Conservation (phyloP, 2,113 vertebrate genomes). For the Zootoca vivipara region DNA sequence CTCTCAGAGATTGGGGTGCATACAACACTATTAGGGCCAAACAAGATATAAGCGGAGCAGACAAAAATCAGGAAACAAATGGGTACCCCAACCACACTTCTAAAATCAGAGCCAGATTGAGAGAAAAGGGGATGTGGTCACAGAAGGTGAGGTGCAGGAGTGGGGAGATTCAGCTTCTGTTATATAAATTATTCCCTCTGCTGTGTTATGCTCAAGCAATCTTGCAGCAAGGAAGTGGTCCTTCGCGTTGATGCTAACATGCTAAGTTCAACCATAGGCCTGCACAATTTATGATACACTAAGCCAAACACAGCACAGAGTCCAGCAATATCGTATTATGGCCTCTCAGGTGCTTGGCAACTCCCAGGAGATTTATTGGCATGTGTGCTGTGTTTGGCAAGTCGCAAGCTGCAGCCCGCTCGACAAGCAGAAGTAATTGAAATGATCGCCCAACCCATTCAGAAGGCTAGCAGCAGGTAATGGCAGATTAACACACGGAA, state of each 20-base stretch:
- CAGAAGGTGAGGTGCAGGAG: too few species aligned
- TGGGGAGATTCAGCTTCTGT: too few species aligned
- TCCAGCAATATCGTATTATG: neutral
- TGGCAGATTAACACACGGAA: neutral
- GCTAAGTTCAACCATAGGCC: neutral
- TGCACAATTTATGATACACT: neutral
- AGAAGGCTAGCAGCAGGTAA: neutral
- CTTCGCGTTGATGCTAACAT: neutral
- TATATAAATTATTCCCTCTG: too few species aligned
- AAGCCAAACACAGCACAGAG: neutral
- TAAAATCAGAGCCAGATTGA: too few species aligned
- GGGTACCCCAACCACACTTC: neutral
- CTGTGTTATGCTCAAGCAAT: too few species aligned
- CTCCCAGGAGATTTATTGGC: neutral
- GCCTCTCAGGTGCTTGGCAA: neutral
- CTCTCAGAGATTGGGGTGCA: too few species aligned
- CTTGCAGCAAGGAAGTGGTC: neutral
- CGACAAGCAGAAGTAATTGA: neutral
- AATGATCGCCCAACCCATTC: neutral
- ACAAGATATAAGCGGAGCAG: neutral
- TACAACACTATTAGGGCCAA: neutral
- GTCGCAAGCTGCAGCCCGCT: neutral
- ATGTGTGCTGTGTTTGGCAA: neutral
- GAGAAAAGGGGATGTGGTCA: too few species aligned
- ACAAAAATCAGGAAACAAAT: too few species aligned